Conservation (phyloP, 2,888 invertebrate genomes). For the Drosophila barbarae region DNA sequence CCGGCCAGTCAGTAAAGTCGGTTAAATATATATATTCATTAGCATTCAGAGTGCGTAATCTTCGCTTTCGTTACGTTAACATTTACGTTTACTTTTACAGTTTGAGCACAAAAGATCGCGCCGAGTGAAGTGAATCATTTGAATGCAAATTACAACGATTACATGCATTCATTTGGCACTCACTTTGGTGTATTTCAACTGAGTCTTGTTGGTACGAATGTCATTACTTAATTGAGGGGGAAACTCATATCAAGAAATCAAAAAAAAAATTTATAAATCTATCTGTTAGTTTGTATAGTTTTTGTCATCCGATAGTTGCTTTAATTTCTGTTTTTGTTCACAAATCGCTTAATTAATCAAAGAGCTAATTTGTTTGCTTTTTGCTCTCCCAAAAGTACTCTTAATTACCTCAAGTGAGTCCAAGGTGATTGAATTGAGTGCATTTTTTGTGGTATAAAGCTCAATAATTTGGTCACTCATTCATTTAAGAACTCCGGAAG, state of each 20-base stretch:
- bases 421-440: slow-evolving; percentile 16
- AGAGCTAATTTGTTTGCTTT: no score
- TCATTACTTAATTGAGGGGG: not conserved
- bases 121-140: slow-evolving; percentile 24
- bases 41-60: slow-evolving; percentile 11
- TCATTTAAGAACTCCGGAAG: not conserved
- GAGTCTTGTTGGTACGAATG: not conserved
- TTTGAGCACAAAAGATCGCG: slow-evolving; percentile 18
- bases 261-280: not conserved
- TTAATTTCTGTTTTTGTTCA: not conserved
- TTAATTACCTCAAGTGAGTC: no score
- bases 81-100: slow-evolving; percentile 5
- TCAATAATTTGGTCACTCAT: slow-evolving; percentile 20
- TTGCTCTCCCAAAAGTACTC: no score
- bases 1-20: not conserved
- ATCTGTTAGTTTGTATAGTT: no score
- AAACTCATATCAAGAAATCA: not conserved
- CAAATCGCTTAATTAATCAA: not conserved
- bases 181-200: slow-evolving; percentile 2
- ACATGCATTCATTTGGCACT: slow-evolving; percentile 15
- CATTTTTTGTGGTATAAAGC: not conserved
- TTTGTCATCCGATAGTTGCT: not conserved
- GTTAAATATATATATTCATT: slow-evolving; percentile 3
- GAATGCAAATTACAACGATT: slow-evolving; percentile 30
- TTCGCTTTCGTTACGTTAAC: slow-evolving; percentile 10